phyloP scores from a whole-genome alignment of 92 coral and sea anemone genomes.

The Porites evermanni region DNA sequence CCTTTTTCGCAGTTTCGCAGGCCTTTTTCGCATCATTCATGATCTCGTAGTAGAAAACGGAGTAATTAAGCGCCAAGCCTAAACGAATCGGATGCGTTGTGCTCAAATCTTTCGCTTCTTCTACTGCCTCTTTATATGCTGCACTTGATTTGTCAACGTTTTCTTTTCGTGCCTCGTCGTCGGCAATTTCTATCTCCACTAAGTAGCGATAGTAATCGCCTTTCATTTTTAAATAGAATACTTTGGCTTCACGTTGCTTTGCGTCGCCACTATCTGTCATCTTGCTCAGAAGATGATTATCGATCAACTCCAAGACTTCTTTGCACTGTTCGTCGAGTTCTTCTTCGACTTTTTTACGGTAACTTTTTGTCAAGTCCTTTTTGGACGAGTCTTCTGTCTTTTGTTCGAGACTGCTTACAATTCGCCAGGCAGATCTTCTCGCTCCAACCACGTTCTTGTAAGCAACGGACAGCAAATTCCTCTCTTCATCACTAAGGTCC shows the following conservation, averaged over 20 bases:
- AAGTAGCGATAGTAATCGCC: slow-evolving; percentile 85
- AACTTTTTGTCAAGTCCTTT: slow-evolving; percentile 35
- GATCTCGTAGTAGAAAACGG: slow-evolving; percentile 88
- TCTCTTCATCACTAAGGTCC: slow-evolving; percentile 84
- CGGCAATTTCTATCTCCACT: slow-evolving; percentile 55
- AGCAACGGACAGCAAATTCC: slow-evolving; percentile 97
- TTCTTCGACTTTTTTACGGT: slow-evolving; percentile 61
- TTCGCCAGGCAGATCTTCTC: slow-evolving; percentile 93
- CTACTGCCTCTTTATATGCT: slow-evolving; percentile 67
- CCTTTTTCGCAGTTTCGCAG: slow-evolving; percentile 74
- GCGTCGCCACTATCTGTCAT: background rate
- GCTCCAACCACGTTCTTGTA: slow-evolving; percentile 99
- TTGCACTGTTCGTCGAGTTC: slow-evolving; percentile 83
- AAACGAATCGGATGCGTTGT: slow-evolving; percentile 80
- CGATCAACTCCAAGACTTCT: slow-evolving; percentile 83
- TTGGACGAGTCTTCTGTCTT: slow-evolving; percentile 48
- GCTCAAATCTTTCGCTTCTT: slow-evolving; percentile 26
- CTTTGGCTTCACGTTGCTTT: slow-evolving; percentile 53
- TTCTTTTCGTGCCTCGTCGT: background rate
- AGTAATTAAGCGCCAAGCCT: slow-evolving; percentile 88
- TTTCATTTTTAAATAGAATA: slow-evolving; percentile 86
- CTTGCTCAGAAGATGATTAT: slow-evolving; percentile 44
- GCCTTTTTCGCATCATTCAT: slow-evolving; percentile 61
- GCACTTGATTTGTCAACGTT: slow-evolving; percentile 46
- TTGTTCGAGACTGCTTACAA: slow-evolving; percentile 28